Evolutionary conservation across 2,888 invertebrate species (phyloP), one percentile per base, ranked within the genome.

Genomic region (Sinopyrophorus schimmeli): DNA sequence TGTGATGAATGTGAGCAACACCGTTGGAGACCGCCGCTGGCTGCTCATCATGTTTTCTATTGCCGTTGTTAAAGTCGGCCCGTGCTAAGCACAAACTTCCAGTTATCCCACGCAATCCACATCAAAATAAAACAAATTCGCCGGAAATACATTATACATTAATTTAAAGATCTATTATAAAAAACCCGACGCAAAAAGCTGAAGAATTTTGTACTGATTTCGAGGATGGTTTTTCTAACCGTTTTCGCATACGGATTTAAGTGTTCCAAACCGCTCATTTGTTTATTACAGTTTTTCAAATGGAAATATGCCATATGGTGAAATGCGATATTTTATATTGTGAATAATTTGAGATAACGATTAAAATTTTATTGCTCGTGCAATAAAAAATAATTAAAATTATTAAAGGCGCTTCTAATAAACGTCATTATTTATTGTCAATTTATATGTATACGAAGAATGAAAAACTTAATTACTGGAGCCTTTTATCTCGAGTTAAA

Each of bases 1-100:
- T 53, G 54, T 59, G 57, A 60, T 59, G 56, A 59, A 59, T 60
- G 34, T 43, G 41, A 43, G 58, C 57, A 52, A 42, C 59, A 44
- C 60, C 43, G 55, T 57, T 55, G 60, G 58, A 60, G 59, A 53
- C 59, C 58, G 51, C 47, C 60, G 43, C 53, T 54, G 39, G 53
- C 53, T 54, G 34, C 41, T 46, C 53, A 44, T 48, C 40, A 43
- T 47, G 50, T 46, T 43, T 54, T 55, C 55, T 55, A 55, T 54
- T 53, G 54, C 53, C 39, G 44, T 50, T 46, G 53, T 52, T 57
- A 54, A 44, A 54, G 44, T 57, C 50, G 62, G 59, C 66, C 63
- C 66, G 66, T 66, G 66, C 64, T 62, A 57, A 63, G 62, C 65
- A 60, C 64, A 62, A 60, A 63, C 62, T 58, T 59, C 62, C 58